Evolutionary conservation across 1,140 invertebrate species (phyloP).

Genomic region (Nylanderia fulva): DNA sequence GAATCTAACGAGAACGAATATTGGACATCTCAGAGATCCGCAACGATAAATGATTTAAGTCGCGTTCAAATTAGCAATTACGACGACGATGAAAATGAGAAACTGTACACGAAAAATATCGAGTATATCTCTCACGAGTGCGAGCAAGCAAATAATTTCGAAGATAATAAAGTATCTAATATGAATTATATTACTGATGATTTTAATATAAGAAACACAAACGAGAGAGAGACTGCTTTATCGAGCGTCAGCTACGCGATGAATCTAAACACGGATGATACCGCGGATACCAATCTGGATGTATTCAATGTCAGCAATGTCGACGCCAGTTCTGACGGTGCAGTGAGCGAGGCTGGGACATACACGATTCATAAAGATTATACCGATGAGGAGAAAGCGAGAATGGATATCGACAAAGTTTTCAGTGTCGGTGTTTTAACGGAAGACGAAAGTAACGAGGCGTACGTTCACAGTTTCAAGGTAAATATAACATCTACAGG

Average conservation of each 20-base stretch:
- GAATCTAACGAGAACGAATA: conserved; percentile 53
- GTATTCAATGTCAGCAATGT: conserved; percentile 77
- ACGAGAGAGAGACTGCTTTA: conserved; percentile 53
- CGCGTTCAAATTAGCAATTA: conserved; percentile 69
- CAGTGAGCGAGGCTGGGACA: conserved; percentile 93
- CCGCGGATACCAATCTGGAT: conserved; percentile 72
- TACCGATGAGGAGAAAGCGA: conserved; percentile 93
- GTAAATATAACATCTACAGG: conserved; percentile 53
- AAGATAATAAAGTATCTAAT: conserved; percentile 75
- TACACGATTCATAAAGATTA: conserved; percentile 95
- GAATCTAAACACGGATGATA: conserved; percentile 64
- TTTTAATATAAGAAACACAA: conserved; percentile 58
- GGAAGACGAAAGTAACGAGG: conserved; percentile 82
- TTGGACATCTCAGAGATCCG: conserved; percentile 71
- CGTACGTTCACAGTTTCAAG: conserved; percentile 83
- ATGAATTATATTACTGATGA: conserved; percentile 68
- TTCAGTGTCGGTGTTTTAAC: conserved; percentile 88
- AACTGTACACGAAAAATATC: conserved; percentile 79
- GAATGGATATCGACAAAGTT: conserved; percentile 93
- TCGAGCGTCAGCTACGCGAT: conserved; percentile 69
- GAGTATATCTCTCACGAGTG: conserved; percentile 71
- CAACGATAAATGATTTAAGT: conserved; percentile 78
- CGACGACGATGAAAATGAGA: conserved; percentile 71
- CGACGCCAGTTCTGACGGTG: conserved; percentile 85
- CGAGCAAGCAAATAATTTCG: conserved; percentile 63